Percentiles rank a stretch among this genome's conserved stretches.
Evolutionary conservation across 2,113 vertebrate species (phyloP).

Genomic region (Pteropus alecto): DNA sequence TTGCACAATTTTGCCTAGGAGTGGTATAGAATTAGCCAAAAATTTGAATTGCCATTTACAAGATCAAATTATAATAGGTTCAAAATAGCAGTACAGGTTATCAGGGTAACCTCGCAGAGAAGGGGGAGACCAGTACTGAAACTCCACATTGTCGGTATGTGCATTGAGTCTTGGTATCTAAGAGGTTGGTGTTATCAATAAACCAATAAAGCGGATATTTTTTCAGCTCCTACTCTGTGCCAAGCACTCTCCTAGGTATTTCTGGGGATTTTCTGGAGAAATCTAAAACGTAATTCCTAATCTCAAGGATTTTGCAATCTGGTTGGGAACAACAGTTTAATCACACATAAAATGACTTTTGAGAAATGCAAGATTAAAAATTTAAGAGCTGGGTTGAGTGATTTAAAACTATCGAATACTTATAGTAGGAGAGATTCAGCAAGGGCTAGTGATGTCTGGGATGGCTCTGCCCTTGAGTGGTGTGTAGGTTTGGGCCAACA

Average conservation of each 20-base stretch:
- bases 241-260: neutral
- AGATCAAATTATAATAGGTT: neutral
- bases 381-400: neutral
- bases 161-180: neutral
- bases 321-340: neutral
- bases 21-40: neutral
- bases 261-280: neutral
- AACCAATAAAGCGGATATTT: neutral
- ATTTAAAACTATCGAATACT: neutral
- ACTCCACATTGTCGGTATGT: neutral
- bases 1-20: neutral
- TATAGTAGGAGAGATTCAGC: neutral
- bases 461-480: neutral
- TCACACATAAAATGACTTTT: neutral
- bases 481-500: neutral
- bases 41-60: neutral
- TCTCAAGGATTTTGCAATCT: neutral
- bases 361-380: neutral
- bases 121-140: neutral
- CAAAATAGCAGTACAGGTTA: neutral
- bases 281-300: neutral
- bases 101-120: neutral
- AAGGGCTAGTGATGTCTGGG: neutral
- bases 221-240: neutral
- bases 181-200: neutral